Evolutionary conservation across 2,797 vertebrate genomes (phyloP).

Genomic region (Bradypodion pumilum): DNA sequence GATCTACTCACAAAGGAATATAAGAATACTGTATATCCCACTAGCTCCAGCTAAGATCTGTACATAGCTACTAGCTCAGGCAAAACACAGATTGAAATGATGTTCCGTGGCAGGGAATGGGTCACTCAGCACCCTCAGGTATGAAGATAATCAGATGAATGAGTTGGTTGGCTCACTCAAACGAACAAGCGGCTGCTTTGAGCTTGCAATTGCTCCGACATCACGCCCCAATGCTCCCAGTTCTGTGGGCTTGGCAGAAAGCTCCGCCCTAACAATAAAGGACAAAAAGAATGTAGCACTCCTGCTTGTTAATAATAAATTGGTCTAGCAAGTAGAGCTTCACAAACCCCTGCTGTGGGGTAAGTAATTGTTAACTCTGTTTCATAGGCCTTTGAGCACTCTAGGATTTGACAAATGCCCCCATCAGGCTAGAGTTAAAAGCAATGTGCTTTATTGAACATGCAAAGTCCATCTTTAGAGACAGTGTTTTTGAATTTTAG

Average conservation of each 20-base stretch:
- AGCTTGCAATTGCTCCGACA: constrained; percentile 12
- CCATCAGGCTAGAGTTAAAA: background rate
- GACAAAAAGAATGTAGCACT: background rate
- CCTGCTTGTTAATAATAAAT: constrained; percentile 15
- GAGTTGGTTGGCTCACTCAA: background rate
- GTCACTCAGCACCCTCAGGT: background rate
- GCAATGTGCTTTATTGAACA: background rate
- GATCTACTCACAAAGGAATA: background rate
- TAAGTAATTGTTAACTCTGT: constrained; percentile 22
- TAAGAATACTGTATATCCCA: background rate
- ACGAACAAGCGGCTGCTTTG: constrained; percentile 11
- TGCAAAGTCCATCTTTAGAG: background rate
- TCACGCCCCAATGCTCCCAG: background rate
- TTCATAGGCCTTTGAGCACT: constrained; percentile 12
- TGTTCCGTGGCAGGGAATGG: background rate
- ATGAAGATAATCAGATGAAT: background rate
- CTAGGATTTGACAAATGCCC: background rate
- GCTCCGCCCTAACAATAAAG: background rate
- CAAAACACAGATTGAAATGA: background rate
- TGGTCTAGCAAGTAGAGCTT: constrained; percentile 8
- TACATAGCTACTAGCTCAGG: background rate
- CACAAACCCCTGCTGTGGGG: constrained; percentile 7
- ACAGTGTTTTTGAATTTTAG: background rate
- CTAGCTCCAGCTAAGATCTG: background rate
- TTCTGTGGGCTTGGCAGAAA: background rate